These are phyloP conservation scores for Thalassarche chlororhynchos DNA, from an alignment of 2,113 vertebrate genomes.

Conservation along the genomic window DNA sequence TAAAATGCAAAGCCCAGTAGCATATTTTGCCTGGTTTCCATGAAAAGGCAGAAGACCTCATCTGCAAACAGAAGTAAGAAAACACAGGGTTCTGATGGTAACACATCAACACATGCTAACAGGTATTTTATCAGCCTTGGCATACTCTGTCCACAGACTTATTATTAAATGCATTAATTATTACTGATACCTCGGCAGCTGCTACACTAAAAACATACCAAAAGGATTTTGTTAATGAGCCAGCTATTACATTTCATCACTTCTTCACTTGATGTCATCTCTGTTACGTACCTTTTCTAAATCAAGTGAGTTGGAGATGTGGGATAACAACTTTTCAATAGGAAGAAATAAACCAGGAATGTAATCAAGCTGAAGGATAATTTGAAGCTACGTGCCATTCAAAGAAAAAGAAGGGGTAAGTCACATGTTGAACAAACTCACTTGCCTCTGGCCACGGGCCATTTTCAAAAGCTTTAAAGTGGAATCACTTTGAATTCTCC, in stretches of 20 bases:
- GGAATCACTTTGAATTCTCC: not conserved
- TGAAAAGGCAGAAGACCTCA: not conserved
- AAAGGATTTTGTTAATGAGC: not conserved
- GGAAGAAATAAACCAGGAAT: slow-evolving; percentile 6
- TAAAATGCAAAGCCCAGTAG: not conserved
- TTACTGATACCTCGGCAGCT: not conserved
- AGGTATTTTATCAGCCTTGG: not conserved
- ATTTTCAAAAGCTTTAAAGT: slow-evolving; percentile 34
- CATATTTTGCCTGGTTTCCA: not conserved
- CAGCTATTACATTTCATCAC: not conserved
- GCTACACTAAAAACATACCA: not conserved
- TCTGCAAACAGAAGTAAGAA: not conserved
- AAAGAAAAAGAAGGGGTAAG: slow-evolving; percentile 36
- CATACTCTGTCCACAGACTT: not conserved
- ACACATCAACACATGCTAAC: not conserved
- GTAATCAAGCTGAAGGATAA: slow-evolving; percentile 12
- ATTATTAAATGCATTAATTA: not conserved
- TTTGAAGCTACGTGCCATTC: not conserved
- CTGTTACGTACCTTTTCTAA: not conserved
- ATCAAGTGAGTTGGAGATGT: not conserved
- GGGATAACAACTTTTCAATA: not conserved
- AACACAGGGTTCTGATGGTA: not conserved
- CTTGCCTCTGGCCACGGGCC: slow-evolving; percentile 37
- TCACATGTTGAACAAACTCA: slow-evolving; percentile 37
- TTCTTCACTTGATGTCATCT: not conserved